Evolutionary conservation across 2,797 vertebrate genomes (phyloP), one percentile per base, ranked within the genome.

Genomic region (Gallinago stenura): DNA sequence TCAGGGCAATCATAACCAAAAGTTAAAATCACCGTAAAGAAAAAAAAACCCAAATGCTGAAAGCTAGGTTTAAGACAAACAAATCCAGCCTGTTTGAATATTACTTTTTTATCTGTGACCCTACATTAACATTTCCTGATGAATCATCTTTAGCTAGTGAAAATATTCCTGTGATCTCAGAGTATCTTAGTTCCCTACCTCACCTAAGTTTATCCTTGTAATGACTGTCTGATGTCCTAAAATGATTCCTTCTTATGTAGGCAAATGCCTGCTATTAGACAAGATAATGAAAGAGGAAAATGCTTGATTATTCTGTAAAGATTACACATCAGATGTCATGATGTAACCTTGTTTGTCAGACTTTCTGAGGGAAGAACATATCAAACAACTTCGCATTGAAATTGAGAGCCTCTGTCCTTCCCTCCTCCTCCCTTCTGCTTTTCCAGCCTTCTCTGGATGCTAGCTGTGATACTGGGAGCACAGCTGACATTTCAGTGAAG

Each of bases 221-320:
- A 89, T 95, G 71, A 93, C 79, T 81, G 58, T 77, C 45, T 93
- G 62, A 41, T 87, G 65, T 80, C 65, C 84, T 91, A 78, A 69
- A 41, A 83, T 65, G 61, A 86, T 79, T 88, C 30, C 72, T 94
- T 78, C 86, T 84, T 72, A 50, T 77, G 68, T 64, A 87, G 83
- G 82, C 45, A 96, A 87, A 93, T 89, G n/a, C 19, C 6, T 7
- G 57, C 76, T 92, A 10, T 83, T 82, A 94, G 64, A 54, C 57
- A 56, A 48, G 82, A 56, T 88, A 92, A 94, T 91, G 87, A 92
- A 88, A 94, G 84, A 83, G 50, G 28, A 54, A 87, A 94, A 78
- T 15, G 50, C 25, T 58, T 84, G 41, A 78, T 85, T 90, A 69
- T 73, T 90, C 57, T 87, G 54, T 25, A 80, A 60, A 83, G 62